Conservation (phyloP, 2,113 vertebrate genomes). For the Gobiocypris rarus region DNA sequence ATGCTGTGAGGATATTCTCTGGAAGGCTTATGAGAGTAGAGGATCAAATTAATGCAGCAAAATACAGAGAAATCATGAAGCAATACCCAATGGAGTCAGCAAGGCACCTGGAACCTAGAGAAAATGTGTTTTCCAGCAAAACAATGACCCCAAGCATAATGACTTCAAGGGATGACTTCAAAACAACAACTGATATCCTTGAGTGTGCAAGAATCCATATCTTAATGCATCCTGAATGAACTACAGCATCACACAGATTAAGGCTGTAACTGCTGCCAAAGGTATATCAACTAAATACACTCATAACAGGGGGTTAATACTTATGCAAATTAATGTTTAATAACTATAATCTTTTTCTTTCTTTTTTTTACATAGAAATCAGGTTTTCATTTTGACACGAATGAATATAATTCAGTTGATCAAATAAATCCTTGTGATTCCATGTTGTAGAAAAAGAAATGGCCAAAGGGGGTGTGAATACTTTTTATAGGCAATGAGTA, state of each 20-base stretch:
- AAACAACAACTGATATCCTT: background rate
- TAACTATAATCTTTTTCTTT: too few relatives aligned
- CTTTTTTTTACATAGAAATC: too few relatives aligned
- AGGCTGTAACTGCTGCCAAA: background rate
- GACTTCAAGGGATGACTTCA: too few relatives aligned
- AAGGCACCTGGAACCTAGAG: background rate
- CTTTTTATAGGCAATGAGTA: background rate
- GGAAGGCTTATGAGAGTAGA: background rate
- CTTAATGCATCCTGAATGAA: background rate
- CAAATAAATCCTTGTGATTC: background rate
- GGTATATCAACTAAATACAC: background rate
- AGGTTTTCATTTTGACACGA: background rate
- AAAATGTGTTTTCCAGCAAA: background rate
- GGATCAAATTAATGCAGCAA: background rate
- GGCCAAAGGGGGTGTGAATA: background rate
- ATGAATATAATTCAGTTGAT: background rate
- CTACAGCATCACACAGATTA: background rate
- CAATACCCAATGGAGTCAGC: background rate
- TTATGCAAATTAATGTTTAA: background rate
- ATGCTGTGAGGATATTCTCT: background rate
- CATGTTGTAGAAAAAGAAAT: background rate
- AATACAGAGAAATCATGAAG: background rate
- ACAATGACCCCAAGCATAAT: background rate
- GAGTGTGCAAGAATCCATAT: background rate
- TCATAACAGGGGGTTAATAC: background rate